These are phyloP conservation scores for Salvelinus sp. DNA, from an alignment of 2,113 vertebrate genomes.

Conservation along the genomic window DNA sequence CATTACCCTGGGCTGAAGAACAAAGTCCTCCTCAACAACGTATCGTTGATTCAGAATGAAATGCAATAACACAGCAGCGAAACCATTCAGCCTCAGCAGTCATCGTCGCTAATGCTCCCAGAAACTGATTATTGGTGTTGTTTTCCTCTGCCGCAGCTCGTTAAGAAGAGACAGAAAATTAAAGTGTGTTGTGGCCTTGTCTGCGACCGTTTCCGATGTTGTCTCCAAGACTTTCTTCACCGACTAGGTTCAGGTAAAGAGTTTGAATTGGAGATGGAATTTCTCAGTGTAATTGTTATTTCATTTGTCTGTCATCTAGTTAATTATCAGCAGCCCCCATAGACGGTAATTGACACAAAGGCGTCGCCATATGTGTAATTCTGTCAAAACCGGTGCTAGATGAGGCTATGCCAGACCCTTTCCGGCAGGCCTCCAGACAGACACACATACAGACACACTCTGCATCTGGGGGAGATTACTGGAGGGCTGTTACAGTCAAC, in stretches of 20 bases:
- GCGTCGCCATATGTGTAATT: constrained; percentile 60
- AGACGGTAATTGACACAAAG: constrained; percentile 66
- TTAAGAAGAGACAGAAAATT: constrained; percentile 5
- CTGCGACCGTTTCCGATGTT: neutral
- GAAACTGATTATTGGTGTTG: constrained; percentile 52
- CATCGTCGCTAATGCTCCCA: constrained; percentile 2
- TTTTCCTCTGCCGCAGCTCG: constrained; percentile 25
- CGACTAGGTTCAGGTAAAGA: constrained; percentile 1
- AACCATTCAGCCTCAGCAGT: constrained; percentile 39
- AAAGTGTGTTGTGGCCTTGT: neutral
- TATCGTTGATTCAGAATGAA: constrained; percentile 43
- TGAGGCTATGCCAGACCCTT: constrained; percentile 35
- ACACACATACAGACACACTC: constrained; percentile 41
- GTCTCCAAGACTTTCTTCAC: neutral
- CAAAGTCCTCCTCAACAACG: constrained; percentile 47
- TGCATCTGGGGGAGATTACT: constrained; percentile 60
- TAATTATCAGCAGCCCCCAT: constrained; percentile 67
- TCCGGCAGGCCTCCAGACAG: constrained; percentile 66
- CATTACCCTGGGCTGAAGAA: constrained; percentile 34
- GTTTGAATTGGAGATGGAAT: constrained; percentile 9
- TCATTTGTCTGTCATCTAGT: constrained; percentile 65
- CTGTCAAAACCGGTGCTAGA: constrained; percentile 55
- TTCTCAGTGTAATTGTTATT: constrained; percentile 50
- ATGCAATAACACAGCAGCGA: constrained; percentile 26
- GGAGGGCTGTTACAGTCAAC: constrained; percentile 41